Conservation (phyloP, 2,888 invertebrate genomes). For the Drosophila sordidula region DNA sequence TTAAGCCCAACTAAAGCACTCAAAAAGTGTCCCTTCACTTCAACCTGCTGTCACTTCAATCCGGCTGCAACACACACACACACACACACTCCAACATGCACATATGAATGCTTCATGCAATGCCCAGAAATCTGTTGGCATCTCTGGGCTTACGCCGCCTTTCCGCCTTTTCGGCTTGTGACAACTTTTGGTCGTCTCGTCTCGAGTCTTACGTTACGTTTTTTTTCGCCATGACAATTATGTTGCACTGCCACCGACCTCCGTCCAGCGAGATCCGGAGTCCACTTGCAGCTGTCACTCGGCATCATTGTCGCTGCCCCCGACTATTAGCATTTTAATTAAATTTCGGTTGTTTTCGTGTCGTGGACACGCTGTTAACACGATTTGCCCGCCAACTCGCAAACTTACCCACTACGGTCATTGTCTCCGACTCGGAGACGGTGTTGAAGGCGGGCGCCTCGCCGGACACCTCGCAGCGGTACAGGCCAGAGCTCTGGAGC, state of each 20-base stretch:
- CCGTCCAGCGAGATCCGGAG: not conserved
- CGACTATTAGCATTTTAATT: constrained; percentile 80
- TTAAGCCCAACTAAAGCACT: not conserved
- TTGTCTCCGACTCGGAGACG: constrained; percentile 90
- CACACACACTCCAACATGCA: too few relatives aligned
- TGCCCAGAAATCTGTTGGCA: constrained; percentile 7
- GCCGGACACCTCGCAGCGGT: constrained; percentile 92
- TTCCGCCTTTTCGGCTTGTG: not conserved
- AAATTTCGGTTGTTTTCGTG: constrained; percentile 65
- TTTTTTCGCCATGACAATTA: constrained; percentile 50
- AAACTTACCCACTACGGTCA: constrained; percentile 90
- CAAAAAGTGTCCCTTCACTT: not conserved
- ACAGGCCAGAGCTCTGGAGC: constrained; percentile 89
- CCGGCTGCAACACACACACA: not conserved
- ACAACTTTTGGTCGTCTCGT: not conserved
- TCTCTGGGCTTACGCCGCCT: constrained; percentile 22
- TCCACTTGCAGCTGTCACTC: constrained; percentile 53
- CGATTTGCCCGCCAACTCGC: too few relatives aligned
- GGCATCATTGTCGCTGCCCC: constrained; percentile 68
- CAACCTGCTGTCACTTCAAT: not conserved
- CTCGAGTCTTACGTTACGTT: not conserved
- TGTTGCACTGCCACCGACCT: constrained; percentile 45
- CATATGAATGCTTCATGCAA: not conserved
- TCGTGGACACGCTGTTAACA: constrained; percentile 6
- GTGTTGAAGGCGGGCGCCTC: constrained; percentile 92